phyloP scores from a whole-genome alignment of 2,888 invertebrate genomes.

The Malthinus flaveolus region DNA sequence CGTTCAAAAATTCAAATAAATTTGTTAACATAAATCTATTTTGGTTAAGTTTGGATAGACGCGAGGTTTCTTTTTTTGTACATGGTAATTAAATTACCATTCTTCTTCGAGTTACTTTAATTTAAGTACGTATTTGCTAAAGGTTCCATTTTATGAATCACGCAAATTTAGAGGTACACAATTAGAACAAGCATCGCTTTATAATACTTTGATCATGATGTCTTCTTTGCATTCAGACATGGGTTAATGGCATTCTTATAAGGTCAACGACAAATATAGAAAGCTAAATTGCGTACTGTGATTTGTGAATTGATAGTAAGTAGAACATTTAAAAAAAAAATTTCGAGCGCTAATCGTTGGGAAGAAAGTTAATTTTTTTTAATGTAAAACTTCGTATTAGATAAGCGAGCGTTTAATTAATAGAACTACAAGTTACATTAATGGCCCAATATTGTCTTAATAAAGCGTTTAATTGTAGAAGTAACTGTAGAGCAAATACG shows the following conservation, averaged over 20 bases:
- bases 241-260: constrained; percentile 27
- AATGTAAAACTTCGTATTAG: background rate
- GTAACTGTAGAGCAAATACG: constrained; percentile 10
- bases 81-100: background rate
- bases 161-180: constrained; percentile 18
- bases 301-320: constrained; percentile 1
- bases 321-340: background rate
- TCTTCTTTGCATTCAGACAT: constrained; percentile 21
- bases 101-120: constrained; percentile 4
- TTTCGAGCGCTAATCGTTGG: background rate
- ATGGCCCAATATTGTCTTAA: constrained; percentile 14
- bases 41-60: background rate
- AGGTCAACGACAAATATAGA: constrained; percentile 20
- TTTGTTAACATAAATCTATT: too few relatives aligned
- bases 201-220: constrained; percentile 9
- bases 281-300: constrained; percentile 8
- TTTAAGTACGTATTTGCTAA: background rate
- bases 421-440: constrained; percentile 19
- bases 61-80: background rate
- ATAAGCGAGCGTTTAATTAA: constrained; percentile 20
- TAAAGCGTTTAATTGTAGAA: constrained; percentile 16
- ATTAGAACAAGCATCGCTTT: constrained; percentile 19
- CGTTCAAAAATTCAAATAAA: too few relatives aligned
- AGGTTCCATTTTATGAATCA: constrained; percentile 10
- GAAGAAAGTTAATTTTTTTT: too few relatives aligned